phyloP scores from a whole-genome alignment of 1,140 invertebrate species.

The Physella acuta region DNA sequence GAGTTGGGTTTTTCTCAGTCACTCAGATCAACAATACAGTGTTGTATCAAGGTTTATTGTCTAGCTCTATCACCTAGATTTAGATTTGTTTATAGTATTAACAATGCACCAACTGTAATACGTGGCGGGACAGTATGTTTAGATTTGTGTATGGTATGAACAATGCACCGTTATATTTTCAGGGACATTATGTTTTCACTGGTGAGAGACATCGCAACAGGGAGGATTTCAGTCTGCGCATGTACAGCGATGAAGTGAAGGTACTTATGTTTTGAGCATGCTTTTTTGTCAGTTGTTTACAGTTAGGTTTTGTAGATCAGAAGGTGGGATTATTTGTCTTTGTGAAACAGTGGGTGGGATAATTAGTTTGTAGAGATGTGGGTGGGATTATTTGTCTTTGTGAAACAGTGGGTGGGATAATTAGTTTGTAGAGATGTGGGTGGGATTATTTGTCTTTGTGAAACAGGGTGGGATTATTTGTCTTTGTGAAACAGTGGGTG shows the following conservation, averaged over 20 bases:
- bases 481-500: too few species aligned
- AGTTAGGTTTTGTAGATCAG: neutral
- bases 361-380: neutral
- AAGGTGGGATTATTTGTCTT: neutral
- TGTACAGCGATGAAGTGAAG: conserved; percentile 61
- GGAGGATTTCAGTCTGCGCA: conserved; percentile 59
- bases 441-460: too few species aligned
- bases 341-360: neutral
- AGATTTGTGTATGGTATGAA: neutral
- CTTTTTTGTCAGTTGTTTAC: neutral
- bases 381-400: neutral
- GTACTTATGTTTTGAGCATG: conserved; percentile 31
- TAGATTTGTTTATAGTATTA: too few species aligned
- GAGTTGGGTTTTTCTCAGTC: too few species aligned
- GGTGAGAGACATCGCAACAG: conserved; percentile 55
- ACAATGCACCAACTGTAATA: too few species aligned
- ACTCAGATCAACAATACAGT: too few species aligned
- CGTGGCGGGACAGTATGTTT: too few species aligned
- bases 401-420: neutral
- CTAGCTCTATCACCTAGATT: too few species aligned
- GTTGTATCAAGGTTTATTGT: too few species aligned
- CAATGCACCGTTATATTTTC: conserved; percentile 19
- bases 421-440: neutral
- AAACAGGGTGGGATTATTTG: too few species aligned
- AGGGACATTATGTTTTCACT: conserved; percentile 42